Conservation (phyloP, 2,113 vertebrate genomes). For the Onychostoma macrolepis region DNA sequence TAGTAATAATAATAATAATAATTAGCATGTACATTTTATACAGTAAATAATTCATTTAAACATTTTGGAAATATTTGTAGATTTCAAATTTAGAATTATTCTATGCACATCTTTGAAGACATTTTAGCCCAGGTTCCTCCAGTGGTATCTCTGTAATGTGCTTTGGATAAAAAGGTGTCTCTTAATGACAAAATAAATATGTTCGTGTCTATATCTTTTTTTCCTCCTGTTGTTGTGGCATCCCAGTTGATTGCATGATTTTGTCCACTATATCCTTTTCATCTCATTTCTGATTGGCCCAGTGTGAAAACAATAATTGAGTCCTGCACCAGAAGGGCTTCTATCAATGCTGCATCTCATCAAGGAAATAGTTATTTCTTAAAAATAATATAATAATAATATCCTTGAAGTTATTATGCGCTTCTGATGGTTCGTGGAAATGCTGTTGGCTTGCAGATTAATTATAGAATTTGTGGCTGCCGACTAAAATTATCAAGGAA, state of each 20-base stretch:
- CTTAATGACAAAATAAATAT: background rate
- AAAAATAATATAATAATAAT: background rate
- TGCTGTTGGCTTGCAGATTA: conserved; percentile 9
- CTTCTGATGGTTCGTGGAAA: background rate
- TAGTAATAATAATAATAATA: too few relatives aligned
- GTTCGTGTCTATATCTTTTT: background rate
- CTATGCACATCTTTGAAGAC: background rate
- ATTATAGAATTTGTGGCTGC: conserved; percentile 30
- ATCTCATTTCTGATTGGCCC: background rate
- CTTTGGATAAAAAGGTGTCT: background rate
- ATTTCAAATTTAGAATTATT: background rate
- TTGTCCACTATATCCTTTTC: background rate
- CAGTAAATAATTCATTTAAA: too few relatives aligned
- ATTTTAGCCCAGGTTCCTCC: background rate
- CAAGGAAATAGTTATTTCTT: background rate
- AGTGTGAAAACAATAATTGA: background rate
- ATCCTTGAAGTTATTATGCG: conserved; percentile 17
- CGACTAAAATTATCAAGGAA: conserved; percentile 1
- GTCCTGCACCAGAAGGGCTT: background rate
- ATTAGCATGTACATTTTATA: too few relatives aligned
- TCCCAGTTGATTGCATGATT: background rate
- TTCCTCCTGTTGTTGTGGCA: conserved; percentile 6
- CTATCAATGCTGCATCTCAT: background rate
- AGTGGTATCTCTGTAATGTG: background rate
- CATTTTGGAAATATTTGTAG: too few relatives aligned